Evolutionary conservation across 2,113 vertebrate species (phyloP).

Genomic region (Chamaea fasciata): DNA sequence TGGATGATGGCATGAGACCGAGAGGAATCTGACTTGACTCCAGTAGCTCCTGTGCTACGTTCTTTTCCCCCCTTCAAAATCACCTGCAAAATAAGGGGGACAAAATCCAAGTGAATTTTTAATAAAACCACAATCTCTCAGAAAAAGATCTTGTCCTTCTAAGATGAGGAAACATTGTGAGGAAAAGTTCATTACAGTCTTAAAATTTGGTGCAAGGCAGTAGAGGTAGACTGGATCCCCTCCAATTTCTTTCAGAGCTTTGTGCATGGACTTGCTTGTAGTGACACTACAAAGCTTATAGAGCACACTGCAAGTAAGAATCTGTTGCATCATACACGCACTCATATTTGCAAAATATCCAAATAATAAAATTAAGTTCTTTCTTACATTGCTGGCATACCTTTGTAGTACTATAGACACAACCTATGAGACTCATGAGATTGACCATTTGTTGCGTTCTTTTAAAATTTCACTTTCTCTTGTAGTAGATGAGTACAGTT

Average conservation of each 20-base stretch:
- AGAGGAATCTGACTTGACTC: constrained; percentile 87
- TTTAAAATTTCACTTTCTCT: neutral
- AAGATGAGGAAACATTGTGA: neutral
- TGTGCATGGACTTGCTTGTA: neutral
- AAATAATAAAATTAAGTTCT: neutral
- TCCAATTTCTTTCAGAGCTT: neutral
- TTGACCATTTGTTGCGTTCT: neutral
- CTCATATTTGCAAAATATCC: neutral
- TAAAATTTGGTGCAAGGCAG: neutral
- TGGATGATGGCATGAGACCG: constrained; percentile 91
- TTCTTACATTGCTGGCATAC: neutral
- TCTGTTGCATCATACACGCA: neutral
- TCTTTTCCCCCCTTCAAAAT: constrained; percentile 84
- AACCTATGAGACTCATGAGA: neutral
- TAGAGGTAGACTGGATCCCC: neutral
- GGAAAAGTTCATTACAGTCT: neutral
- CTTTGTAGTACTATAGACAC: neutral
- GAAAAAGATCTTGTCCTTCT: neutral
- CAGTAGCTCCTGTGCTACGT: constrained; percentile 85
- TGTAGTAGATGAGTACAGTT: neutral
- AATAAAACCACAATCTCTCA: neutral
- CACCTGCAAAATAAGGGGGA: constrained; percentile 71
- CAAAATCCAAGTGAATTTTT: neutral
- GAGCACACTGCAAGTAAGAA: neutral
- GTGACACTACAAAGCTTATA: neutral